These are phyloP conservation scores for Drosophila neotestacea DNA, from an alignment of 2,888 invertebrate species.

Conservation along the genomic window DNA sequence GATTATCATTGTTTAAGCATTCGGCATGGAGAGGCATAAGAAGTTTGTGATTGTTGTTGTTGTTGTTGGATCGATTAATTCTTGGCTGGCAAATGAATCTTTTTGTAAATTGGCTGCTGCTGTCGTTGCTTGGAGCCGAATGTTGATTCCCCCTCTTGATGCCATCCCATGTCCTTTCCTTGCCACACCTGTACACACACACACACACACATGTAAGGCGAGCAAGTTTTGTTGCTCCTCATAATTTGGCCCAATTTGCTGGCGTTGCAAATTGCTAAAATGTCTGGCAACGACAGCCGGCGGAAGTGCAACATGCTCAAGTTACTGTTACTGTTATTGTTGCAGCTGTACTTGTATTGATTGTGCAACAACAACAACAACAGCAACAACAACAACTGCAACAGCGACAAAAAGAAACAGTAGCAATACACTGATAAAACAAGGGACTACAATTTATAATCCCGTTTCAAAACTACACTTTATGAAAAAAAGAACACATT, in stretches of 20 bases:
- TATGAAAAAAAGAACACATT: too few species aligned
- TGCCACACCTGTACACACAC: slow-evolving; percentile 31
- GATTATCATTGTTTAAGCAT: slow-evolving; percentile 53
- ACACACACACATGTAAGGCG: neutral
- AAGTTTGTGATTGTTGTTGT: slow-evolving; percentile 7
- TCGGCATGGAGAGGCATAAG: slow-evolving; percentile 28
- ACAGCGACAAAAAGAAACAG: slow-evolving; percentile 3
- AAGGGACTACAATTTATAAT: too few species aligned
- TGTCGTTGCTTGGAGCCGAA: slow-evolving; percentile 2
- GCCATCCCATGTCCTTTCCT: neutral
- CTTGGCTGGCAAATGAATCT: slow-evolving; percentile 27
- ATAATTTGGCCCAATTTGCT: slow-evolving; percentile 81
- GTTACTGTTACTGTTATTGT: slow-evolving; percentile 55
- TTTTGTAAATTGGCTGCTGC: slow-evolving; percentile 13
- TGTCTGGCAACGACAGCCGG: slow-evolving; percentile 73
- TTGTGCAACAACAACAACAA: slow-evolving; percentile 40
- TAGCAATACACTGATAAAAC: neutral
- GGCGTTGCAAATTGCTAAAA: slow-evolving; percentile 77
- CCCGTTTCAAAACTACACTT: too few species aligned
- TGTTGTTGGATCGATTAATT: slow-evolving; percentile 25
- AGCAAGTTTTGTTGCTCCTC: slow-evolving; percentile 53
- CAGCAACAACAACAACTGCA: slow-evolving; percentile 1
- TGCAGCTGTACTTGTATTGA: slow-evolving; percentile 47
- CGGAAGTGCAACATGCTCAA: slow-evolving; percentile 79
- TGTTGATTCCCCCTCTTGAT: neutral